These are phyloP conservation scores for Zootermopsis nevadensis DNA, from an alignment of 2,888 invertebrate species.

Conservation along the genomic window DNA sequence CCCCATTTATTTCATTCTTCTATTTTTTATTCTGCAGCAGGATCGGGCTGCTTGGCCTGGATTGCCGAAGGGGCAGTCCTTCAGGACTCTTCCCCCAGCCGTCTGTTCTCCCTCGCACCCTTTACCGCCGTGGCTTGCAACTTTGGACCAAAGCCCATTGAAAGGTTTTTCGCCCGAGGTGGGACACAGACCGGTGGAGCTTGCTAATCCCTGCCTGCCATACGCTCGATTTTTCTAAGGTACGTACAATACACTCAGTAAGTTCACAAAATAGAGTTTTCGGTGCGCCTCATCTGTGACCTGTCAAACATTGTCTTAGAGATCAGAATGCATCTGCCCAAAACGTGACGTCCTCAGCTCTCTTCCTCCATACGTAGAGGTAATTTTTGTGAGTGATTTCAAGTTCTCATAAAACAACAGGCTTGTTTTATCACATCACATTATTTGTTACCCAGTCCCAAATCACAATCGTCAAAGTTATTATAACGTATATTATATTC, in stretches of 20 bases:
- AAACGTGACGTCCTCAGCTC: too few species aligned
- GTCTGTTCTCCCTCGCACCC: conserved; percentile 14
- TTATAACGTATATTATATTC: too few species aligned
- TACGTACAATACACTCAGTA: background rate
- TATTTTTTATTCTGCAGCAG: conserved; percentile 37
- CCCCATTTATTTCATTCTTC: conserved; percentile 42
- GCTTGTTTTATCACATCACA: too few species aligned
- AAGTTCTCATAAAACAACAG: too few species aligned
- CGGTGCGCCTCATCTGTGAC: too few species aligned
- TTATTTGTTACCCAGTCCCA: too few species aligned
- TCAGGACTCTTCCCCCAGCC: conserved; percentile 29
- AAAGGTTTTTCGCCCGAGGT: conserved; percentile 41
- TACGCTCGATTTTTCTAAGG: background rate
- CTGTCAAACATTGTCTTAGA: too few species aligned
- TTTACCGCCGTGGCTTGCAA: conserved; percentile 21
- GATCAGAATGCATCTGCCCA: too few species aligned
- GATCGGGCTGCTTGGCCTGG: conserved; percentile 24
- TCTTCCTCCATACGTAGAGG: too few species aligned
- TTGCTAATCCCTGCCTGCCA: conserved; percentile 26
- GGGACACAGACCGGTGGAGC: conserved; percentile 21
- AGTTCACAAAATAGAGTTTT: background rate
- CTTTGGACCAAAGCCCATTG: conserved; percentile 41
- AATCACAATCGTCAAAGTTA: too few species aligned
- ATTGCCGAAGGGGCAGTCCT: conserved; percentile 40
- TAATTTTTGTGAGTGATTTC: too few species aligned